Conservation (phyloP, 2,888 invertebrate genomes). For the Drosophila leonis region DNA sequence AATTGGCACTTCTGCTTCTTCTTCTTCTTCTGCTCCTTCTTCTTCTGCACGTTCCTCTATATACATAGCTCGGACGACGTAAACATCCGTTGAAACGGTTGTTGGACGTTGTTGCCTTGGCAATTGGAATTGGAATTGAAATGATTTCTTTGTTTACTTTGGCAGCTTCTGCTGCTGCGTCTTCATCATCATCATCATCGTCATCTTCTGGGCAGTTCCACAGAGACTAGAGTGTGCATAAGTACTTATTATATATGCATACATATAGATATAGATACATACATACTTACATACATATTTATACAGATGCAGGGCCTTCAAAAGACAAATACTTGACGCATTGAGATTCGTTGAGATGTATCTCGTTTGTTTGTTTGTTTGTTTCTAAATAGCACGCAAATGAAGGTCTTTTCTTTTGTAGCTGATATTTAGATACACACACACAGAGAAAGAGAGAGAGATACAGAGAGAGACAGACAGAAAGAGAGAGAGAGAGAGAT, state of each 20-base stretch:
- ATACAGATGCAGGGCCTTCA: constrained; percentile 31
- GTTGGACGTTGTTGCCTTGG: constrained; percentile 17
- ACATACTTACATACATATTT: constrained; percentile 17
- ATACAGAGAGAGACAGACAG: no score
- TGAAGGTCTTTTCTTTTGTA: constrained; percentile 53
- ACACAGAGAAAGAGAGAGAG: no score
- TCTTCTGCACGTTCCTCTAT: not conserved
- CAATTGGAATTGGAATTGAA: constrained; percentile 49
- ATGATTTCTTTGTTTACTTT: constrained; percentile 73
- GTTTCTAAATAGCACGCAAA: constrained; percentile 65
- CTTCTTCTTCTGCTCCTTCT: not conserved
- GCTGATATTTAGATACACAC: constrained; percentile 26
- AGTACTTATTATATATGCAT: constrained; percentile 28
- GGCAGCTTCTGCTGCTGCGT: constrained; percentile 14
- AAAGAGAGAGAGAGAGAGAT: no score
- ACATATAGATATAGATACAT: not conserved
- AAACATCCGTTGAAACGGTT: constrained; percentile 64
- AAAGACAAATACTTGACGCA: not conserved
- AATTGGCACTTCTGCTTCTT: constrained; percentile 2
- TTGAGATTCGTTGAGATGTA: constrained; percentile 24
- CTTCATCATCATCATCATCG: not conserved
- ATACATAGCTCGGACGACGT: constrained; percentile 24
- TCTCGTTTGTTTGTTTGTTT: constrained; percentile 39
- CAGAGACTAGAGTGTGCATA: constrained; percentile 14
- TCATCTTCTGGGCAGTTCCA: constrained; percentile 16